Evolutionary conservation across 2,888 invertebrate species (phyloP), one percentile per base, ranked within the genome.

Genomic region (Orchesella flavescens): DNA sequence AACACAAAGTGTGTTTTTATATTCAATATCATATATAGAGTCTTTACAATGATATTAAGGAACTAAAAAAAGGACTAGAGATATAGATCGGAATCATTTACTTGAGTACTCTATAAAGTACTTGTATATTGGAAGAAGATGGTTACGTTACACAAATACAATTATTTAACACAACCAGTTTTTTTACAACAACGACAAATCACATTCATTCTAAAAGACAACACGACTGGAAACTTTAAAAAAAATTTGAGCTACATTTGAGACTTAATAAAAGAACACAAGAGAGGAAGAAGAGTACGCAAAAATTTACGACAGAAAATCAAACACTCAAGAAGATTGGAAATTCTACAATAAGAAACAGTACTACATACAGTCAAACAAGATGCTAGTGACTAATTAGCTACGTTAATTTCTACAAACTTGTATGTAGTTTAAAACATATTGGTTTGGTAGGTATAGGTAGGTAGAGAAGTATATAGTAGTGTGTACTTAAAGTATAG

Each of bases 181-280:
- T 15, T 24, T 24, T 13, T 61, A 61, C 13, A 15, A 61, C 24
- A 24, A 65, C 4, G 19, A 9, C 17, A 68, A 46, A 46, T 49
- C 10, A 68, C 68, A 68, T 68, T 43, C 68, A 68, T 68, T 24
- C 66, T 66, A 5, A 24, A 1, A 59, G 59, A 59, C 59, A 59
- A 61, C 61, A 61, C 5, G 44, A 66, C 17, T 12, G 34, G 17
- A 63, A 24, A 63, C 10, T n/a, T n/a, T 23, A 63, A 13, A 63
- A 15, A n/a, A 9, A 10, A 1, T 15, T 10, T 57, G 3, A 17
- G 13, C 57, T 34, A 34, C 34, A 34, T 7, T 34, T 19, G 13
- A 63, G 24, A 34, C 5, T 34, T n/a, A 34, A 34, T 24, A 34
- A 15, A 3, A 59, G 1, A 63, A 34, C 34, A 7, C 7, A 63